Evolutionary conservation across 1,140 invertebrate genomes (phyloP), one percentile per base, ranked within the genome.

Genomic region (Eurytemora carolleeae): DNA sequence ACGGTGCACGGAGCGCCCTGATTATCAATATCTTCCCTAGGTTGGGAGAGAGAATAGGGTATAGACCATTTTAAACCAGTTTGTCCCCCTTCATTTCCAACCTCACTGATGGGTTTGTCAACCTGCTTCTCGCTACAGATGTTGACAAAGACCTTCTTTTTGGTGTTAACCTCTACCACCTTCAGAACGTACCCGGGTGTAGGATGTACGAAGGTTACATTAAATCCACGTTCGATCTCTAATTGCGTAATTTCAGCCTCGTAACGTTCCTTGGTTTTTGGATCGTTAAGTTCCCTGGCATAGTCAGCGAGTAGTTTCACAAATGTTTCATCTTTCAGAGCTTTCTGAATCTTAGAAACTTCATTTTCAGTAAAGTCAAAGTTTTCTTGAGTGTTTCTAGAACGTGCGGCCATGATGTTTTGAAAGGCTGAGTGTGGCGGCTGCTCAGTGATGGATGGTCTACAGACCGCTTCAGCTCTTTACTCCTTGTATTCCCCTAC

Each of bases 141-240:
- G 57, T 63, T 63, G 57, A 63, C 61, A 57, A 63, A 63, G 22
- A 53, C 21, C 61, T 63, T 63, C 57, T 23, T 18, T 16, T 54
- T 24, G 15, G 22, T 59, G 15, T 31, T 31, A 18, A 12, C n/a
- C 31, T 44, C 31, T 44, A 12, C 31, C 7, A 44, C 31, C 25
- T 63, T 63, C 18, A 63, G 31, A n/a, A 63, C 62, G 25, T 31
- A 62, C 22, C 62, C 61, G 22, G 58, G 59, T 21, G 63, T 1
- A 19, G 62, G 62, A 21, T 61, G 57, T 15, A 63, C 18, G 24
- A 59, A 63, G 57, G 24, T 24, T n/a, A 63, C 53, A 24, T 61
- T 18, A 25, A 26, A 63, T 23, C 62, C 62, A 1, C 26, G 62
- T 26, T 64, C 62, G 2, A 19, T 22, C 23, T 63, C 62, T 24